Evolutionary conservation across 2,888 invertebrate genomes (phyloP).

Genomic region (Perdita meconis): DNA sequence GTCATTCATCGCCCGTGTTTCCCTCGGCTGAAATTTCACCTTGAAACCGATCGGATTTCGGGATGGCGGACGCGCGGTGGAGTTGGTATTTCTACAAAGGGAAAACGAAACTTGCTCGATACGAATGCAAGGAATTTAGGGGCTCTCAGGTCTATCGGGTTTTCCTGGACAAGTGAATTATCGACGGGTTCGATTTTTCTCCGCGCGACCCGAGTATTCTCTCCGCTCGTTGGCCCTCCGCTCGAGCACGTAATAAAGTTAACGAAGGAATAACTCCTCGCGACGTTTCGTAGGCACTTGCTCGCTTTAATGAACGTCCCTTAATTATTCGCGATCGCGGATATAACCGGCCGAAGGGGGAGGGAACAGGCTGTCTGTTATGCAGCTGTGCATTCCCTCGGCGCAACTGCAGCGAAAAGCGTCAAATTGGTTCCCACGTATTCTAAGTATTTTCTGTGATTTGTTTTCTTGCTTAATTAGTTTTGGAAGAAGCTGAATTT

Average conservation of each 20-base stretch:
- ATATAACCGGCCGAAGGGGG: slow-evolving; percentile 11
- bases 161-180: background rate
- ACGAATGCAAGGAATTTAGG: background rate
- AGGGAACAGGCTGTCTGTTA: slow-evolving; percentile 14
- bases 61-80: background rate
- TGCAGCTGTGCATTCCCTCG: slow-evolving; percentile 32
- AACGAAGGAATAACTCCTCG: slow-evolving; percentile 37
- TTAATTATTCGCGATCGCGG: slow-evolving; percentile 33
- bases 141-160: background rate
- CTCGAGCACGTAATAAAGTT: slow-evolving; percentile 30
- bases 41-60: background rate
- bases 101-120: no score
- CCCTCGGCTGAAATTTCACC: background rate
- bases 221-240: slow-evolving; percentile 6
- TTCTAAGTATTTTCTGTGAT: no score
- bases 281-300: slow-evolving; percentile 16
- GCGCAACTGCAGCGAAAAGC: background rate
- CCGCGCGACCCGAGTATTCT: slow-evolving; percentile 6
- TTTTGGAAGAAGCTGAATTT: no score
- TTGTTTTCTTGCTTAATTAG: no score
- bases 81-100: no score
- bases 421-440: background rate
- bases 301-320: slow-evolving; percentile 18
- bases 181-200: background rate
- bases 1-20: no score